Percentiles rank a stretch among this genome's conserved stretches.
These are phyloP conservation scores for Cyphomyrus plagiostoma DNA, from an alignment of 2,113 vertebrate genomes.

Conservation along the genomic window DNA sequence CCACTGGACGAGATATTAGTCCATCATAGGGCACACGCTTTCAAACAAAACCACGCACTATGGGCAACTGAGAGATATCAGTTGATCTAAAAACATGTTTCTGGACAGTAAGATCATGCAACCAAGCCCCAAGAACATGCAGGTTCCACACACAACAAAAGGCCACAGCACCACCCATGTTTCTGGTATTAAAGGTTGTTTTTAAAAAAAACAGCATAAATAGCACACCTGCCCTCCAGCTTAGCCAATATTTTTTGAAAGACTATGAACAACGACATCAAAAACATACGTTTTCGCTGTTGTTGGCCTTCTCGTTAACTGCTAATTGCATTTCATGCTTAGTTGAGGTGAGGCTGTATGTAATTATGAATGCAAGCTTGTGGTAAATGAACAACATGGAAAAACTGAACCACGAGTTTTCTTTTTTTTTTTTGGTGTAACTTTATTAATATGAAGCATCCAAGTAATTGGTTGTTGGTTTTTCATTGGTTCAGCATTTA, in stretches of 20 bases:
- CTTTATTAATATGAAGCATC: background rate
- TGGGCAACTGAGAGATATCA: background rate
- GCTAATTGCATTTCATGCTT: background rate
- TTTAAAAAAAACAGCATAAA: no score
- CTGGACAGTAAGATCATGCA: background rate
- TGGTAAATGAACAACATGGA: background rate
- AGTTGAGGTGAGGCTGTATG: background rate
- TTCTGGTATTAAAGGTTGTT: background rate
- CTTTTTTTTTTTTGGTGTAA: background rate
- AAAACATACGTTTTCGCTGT: background rate
- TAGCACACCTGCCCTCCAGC: background rate
- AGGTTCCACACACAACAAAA: background rate
- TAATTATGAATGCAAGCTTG: background rate
- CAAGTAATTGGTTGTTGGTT: background rate
- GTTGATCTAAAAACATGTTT: background rate
- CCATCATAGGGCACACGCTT: background rate
- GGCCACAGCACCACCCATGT: background rate
- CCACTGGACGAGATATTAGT: background rate
- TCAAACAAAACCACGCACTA: no score
- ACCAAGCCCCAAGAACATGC: background rate
- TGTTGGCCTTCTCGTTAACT: background rate
- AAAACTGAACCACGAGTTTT: background rate
- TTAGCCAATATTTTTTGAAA: slow-evolving; percentile 1
- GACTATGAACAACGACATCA: background rate
- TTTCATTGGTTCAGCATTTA: background rate